Percentiles rank a stretch among this genome's conserved stretches.
phyloP scores from a whole-genome alignment of 2,113 vertebrate genomes.

The Erythrocebus patas region DNA sequence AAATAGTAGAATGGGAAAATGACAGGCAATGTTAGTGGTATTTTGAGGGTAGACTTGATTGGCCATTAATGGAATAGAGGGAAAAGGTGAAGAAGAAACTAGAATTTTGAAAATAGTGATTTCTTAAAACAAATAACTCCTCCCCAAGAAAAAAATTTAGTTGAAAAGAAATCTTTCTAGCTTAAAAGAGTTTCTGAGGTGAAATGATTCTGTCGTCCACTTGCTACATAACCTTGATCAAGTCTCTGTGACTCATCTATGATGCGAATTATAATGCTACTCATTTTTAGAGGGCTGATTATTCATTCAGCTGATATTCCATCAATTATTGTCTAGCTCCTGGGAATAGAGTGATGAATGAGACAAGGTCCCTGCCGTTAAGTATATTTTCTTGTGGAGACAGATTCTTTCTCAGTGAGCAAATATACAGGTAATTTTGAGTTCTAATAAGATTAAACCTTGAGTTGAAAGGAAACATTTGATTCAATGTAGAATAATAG shows the following conservation, averaged over 20 bases:
- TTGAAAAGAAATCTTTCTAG: not conserved
- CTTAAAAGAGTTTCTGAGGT: not conserved
- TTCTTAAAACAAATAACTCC: not conserved
- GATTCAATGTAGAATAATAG: not conserved
- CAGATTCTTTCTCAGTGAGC: not conserved
- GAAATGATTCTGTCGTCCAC: not conserved
- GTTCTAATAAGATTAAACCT: not conserved
- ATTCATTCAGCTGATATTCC: not conserved
- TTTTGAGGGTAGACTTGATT: not conserved
- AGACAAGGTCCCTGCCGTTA: not conserved
- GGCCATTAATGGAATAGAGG: not conserved
- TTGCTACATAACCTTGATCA: not conserved
- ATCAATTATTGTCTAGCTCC: not conserved
- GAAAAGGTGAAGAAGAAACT: not conserved
- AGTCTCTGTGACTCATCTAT: not conserved
- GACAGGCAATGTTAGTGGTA: not conserved
- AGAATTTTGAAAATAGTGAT: not conserved
- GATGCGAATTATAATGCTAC: not conserved
- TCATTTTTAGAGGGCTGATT: not conserved
- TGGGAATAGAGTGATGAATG: not conserved
- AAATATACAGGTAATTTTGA: not conserved
- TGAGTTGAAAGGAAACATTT: not conserved
- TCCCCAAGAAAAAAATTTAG: rapidly evolving
- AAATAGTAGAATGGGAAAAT: not conserved
- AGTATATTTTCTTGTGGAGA: not conserved